phyloP scores from a whole-genome alignment of 1,140 invertebrate genomes.

The Panulirus ornatus region DNA sequence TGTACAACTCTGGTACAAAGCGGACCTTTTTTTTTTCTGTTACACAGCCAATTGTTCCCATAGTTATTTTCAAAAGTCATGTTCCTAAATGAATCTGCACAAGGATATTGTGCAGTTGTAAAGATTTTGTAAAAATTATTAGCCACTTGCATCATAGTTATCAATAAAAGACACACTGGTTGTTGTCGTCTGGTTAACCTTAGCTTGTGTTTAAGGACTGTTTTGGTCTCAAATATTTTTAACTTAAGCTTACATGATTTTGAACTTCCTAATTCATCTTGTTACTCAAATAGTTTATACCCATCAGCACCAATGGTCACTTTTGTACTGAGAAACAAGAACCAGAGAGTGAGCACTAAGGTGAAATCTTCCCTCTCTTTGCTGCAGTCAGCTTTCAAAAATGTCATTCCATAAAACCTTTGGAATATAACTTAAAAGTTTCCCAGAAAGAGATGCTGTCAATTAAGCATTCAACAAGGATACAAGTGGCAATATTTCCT shows the following conservation, averaged over 20 bases:
- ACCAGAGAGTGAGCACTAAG: background rate
- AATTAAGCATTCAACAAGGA: background rate
- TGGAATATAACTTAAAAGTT: background rate
- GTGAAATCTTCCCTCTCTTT: background rate
- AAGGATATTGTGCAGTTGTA: constrained; percentile 49
- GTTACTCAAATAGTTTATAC: no score
- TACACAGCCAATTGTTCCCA: background rate
- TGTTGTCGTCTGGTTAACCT: constrained; percentile 2
- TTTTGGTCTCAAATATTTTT: no score
- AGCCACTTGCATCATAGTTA: constrained; percentile 34
- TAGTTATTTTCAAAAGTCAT: constrained; percentile 23
- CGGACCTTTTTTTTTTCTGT: no score
- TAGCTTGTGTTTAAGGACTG: no score
- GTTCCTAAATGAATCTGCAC: constrained; percentile 38
- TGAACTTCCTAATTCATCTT: no score
- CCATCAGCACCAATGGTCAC: no score
- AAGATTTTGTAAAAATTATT: constrained; percentile 47
- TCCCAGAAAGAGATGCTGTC: background rate
- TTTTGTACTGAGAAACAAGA: no score
- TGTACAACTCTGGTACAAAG: constrained; percentile 18
- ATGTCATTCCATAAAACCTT: background rate
- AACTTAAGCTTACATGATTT: no score
- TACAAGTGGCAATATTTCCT: background rate
- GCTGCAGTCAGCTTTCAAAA: background rate
- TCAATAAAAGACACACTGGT: constrained; percentile 58